Percentiles rank a stretch among this genome's conserved stretches.
phyloP scores from a whole-genome alignment of 2,888 invertebrate species.

The Ptilodon capucinus region DNA sequence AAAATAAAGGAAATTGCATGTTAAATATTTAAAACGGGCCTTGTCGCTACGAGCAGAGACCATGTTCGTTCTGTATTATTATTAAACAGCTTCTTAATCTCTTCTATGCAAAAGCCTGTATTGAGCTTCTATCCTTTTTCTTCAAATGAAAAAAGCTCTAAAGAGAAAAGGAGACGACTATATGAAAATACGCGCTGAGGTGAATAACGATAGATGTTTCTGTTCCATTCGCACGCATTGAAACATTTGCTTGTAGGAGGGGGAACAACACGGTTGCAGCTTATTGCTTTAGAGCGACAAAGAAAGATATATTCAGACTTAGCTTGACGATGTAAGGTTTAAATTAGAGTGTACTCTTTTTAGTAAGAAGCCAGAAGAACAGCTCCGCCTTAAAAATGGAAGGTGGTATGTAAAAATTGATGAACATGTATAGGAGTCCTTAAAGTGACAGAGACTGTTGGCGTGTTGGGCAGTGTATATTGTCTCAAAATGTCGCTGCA shows the following conservation, averaged over 20 bases:
- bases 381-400: conserved; percentile 83
- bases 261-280: conserved; percentile 61
- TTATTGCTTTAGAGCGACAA: conserved; percentile 45
- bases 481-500: conserved; percentile 79
- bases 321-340: neutral
- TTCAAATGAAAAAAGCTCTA: conserved; percentile 39
- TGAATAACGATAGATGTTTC: conserved; percentile 38
- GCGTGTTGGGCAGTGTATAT: conserved; percentile 81
- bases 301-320: conserved; percentile 30
- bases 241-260: conserved; percentile 52
- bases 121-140: conserved; percentile 50
- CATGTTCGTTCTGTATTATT: conserved; percentile 77
- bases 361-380: conserved; percentile 65
- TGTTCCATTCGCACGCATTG: conserved; percentile 61
- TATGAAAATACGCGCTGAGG: conserved; percentile 33
- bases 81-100: conserved; percentile 78
- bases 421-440: conserved; percentile 83
- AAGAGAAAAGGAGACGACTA: conserved; percentile 45
- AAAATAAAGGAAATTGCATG: conserved; percentile 77
- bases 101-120: conserved; percentile 47
- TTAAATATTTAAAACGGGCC: conserved; percentile 77
- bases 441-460: conserved; percentile 82
- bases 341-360: conserved; percentile 20
- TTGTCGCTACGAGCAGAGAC: conserved; percentile 72
- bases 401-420: conserved; percentile 83